Conservation (phyloP, 2,888 invertebrate genomes). For the Sinohyriopsis cumingii region DNA sequence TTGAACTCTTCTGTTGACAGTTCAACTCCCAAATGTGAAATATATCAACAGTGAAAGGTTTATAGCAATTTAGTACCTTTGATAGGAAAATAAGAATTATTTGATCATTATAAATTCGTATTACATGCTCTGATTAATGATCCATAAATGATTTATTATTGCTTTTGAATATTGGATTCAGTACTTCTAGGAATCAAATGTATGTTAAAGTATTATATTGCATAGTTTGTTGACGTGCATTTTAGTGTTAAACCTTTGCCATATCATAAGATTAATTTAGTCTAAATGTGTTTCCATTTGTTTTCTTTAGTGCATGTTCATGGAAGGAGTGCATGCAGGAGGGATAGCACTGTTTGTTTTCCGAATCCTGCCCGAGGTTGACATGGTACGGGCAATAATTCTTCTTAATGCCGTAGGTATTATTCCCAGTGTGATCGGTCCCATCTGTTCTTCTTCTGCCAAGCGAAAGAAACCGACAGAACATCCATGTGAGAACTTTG, state of each 20-base stretch:
- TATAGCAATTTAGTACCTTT: too few relatives aligned
- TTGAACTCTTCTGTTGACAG: too few relatives aligned
- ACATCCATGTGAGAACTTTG: background rate
- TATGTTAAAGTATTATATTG: too few relatives aligned
- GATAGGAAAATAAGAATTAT: too few relatives aligned
- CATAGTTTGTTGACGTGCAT: too few relatives aligned
- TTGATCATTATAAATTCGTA: too few relatives aligned
- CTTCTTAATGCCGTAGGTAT: constrained; percentile 57
- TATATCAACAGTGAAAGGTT: too few relatives aligned
- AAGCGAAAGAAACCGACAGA: background rate
- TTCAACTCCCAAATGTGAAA: too few relatives aligned
- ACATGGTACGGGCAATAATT: constrained; percentile 57
- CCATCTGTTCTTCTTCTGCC: constrained; percentile 36
- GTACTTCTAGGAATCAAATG: too few relatives aligned
- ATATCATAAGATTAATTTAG: background rate
- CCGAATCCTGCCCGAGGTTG: constrained; percentile 58
- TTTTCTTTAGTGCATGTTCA: constrained; percentile 42
- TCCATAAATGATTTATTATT: too few relatives aligned
- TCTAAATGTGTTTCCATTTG: background rate
- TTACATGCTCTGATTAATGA: too few relatives aligned
- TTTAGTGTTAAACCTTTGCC: background rate
- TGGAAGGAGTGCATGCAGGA: constrained; percentile 50
- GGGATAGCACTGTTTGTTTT: constrained; percentile 65
- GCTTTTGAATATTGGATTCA: too few relatives aligned
- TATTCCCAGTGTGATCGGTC: constrained; percentile 59